These are phyloP conservation scores for Triplophysa yarkandensis DNA, from an alignment of 2,797 vertebrate species.

Conservation along the genomic window DNA sequence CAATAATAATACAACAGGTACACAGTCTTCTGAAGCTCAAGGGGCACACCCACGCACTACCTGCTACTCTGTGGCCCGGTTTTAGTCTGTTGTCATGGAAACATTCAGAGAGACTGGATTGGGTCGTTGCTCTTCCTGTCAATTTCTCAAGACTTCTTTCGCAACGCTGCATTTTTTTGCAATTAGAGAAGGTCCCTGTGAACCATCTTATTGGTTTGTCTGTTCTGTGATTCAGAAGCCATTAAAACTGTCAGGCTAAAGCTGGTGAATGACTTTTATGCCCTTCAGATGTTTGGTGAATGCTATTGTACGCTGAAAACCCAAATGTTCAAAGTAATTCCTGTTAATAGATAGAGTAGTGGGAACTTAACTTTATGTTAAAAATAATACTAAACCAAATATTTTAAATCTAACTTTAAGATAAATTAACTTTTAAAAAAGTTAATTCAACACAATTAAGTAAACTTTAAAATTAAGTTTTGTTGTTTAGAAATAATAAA, in stretches of 20 bases:
- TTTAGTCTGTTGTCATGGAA: constrained; percentile 68
- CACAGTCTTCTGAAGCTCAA: constrained; percentile 29
- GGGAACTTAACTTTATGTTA: too few species aligned
- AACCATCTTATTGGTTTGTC: constrained; percentile 2
- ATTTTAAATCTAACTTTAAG: too few species aligned
- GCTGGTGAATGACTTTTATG: not conserved
- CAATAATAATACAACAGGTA: constrained; percentile 53
- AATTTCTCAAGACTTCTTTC: constrained; percentile 36
- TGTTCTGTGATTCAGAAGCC: constrained; percentile 2
- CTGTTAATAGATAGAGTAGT: too few species aligned
- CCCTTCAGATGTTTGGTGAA: not conserved
- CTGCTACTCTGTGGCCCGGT: constrained; percentile 39
- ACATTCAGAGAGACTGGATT: constrained; percentile 55
- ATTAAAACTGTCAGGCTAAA: not conserved
- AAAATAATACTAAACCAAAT: too few species aligned
- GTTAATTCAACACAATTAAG: too few species aligned
- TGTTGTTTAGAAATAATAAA: too few species aligned
- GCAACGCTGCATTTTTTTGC: not conserved
- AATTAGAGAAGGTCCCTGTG: constrained; percentile 6
- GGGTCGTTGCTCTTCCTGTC: constrained; percentile 42
- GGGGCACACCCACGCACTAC: constrained; percentile 60
- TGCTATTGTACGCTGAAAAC: too few species aligned
- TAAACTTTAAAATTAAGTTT: too few species aligned
- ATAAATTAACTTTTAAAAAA: too few species aligned
- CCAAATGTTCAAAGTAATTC: too few species aligned